Evolutionary conservation across 2,113 vertebrate species (phyloP).

Genomic region (Acinonyx jubatus): DNA sequence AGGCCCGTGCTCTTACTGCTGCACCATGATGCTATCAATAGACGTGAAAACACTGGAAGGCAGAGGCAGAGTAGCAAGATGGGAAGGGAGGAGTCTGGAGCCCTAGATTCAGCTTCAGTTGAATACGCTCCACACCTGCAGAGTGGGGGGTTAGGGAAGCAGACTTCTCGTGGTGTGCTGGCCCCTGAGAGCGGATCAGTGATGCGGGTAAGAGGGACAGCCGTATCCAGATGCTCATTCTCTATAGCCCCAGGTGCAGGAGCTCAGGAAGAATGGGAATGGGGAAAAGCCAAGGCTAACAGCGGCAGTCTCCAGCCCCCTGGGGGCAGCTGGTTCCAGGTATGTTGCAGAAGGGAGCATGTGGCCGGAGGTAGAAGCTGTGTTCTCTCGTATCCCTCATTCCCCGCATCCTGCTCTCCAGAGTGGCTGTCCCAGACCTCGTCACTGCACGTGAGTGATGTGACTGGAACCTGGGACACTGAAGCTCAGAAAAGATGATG

Average conservation of each 20-base stretch:
- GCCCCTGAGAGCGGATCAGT: too few species aligned
- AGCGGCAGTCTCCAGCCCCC: neutral
- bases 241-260: neutral
- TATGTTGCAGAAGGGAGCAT: neutral
- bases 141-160: too few species aligned
- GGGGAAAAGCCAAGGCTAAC: neutral
- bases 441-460: neutral
- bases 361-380: neutral
- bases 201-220: too few species aligned
- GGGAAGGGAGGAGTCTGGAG: neutral
- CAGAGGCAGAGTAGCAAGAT: neutral
- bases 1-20: neutral
- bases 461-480: too few species aligned
- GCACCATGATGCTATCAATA: neutral
- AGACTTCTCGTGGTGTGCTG: too few species aligned
- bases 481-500: neutral
- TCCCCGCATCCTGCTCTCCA: neutral
- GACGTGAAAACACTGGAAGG: neutral
- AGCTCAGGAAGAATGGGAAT: neutral
- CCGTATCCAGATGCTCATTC: neutral
- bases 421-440: too few species aligned
- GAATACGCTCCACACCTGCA: neutral
- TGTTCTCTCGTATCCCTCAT: rapidly evolving
- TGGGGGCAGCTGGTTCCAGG: neutral
- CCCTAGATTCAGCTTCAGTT: neutral